Evolutionary conservation across 2,888 invertebrate species (phyloP).

Genomic region (Eudemis profundana): DNA sequence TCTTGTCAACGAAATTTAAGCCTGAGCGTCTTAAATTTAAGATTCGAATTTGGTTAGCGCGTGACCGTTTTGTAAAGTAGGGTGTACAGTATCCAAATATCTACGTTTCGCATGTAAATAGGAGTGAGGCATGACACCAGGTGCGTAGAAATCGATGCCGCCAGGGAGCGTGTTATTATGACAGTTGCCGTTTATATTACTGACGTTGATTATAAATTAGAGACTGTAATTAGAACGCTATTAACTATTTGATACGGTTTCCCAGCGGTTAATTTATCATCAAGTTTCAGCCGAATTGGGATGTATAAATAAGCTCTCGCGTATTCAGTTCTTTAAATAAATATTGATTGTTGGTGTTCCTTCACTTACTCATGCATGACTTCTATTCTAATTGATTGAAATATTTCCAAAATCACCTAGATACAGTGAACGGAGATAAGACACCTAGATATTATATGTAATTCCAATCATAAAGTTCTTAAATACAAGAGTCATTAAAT

Average conservation of each 20-base stretch:
- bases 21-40: slow-evolving; percentile 52
- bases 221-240: slow-evolving; percentile 39
- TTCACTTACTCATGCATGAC: neutral
- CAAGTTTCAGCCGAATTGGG: neutral
- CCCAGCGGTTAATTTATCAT: slow-evolving; percentile 19
- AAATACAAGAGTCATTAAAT: too few species aligned
- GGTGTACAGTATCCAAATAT: slow-evolving; percentile 77
- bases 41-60: slow-evolving; percentile 56
- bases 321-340: neutral
- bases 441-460: too few species aligned
- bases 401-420: too few species aligned
- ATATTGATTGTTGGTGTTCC: neutral
- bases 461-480: too few species aligned
- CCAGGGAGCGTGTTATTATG: slow-evolving; percentile 79
- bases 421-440: too few species aligned
- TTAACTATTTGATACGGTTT: slow-evolving; percentile 25
- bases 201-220: slow-evolving; percentile 50
- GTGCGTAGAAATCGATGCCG: slow-evolving; percentile 78
- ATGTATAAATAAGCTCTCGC: neutral
- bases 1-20: slow-evolving; percentile 51
- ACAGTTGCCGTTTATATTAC: slow-evolving; percentile 78
- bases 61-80: slow-evolving; percentile 60
- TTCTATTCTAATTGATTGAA: too few species aligned
- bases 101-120: slow-evolving; percentile 82
- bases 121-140: slow-evolving; percentile 81